Base-by-base conservation (phyloP, 2,113 vertebrate genomes). In the Indri indri region DNA sequence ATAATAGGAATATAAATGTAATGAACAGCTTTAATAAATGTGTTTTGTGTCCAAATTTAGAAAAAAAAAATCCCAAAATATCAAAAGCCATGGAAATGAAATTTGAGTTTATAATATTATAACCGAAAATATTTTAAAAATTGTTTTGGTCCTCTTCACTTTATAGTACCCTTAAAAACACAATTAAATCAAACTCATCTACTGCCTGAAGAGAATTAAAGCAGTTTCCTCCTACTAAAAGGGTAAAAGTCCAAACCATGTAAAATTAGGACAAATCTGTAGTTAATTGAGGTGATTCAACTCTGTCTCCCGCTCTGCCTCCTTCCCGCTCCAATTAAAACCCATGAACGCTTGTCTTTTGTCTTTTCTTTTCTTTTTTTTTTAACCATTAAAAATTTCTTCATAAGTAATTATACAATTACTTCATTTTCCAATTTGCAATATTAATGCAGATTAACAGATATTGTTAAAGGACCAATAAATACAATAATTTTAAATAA, bases 11-110 rank as follows among this genome's bases (percentile, higher is more conserved):
- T 12, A 30, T 3, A 61, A 94, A 76, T 54, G 32, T 74, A 45
- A 95, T 18, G 68, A 93, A 71, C 3, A 83, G 70, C 47, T 88
- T 85, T 70, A 76, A 81, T 86, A 94, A 96, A 76, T 40, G 32
- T 37, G 18, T 30, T 90, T 92, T 96, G 37, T 66, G 85, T 57
- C 34, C 18, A 84, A 63, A 63, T 63, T 61, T 61, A 23, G n/a
- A 9, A 25, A 59, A 59, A 30, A 13, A 54, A 52, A 54, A 54
- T 18, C 1, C 61, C 61, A 63, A 63, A 25, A 68, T 82, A 61
- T 65, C 30, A 82, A 86, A 97, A 68, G 10, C 30, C 32, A 73
- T 12, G 50, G 45, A 91, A 95, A 89, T 34, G 89, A 82, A 40
- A 66, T 93, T 65, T 82, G 59, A 37, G 11, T 95, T 81, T 94